Percentiles rank a stretch among this genome's conserved stretches.
phyloP scores from a whole-genome alignment of 2,888 invertebrate species.

The Villa cingulata region DNA sequence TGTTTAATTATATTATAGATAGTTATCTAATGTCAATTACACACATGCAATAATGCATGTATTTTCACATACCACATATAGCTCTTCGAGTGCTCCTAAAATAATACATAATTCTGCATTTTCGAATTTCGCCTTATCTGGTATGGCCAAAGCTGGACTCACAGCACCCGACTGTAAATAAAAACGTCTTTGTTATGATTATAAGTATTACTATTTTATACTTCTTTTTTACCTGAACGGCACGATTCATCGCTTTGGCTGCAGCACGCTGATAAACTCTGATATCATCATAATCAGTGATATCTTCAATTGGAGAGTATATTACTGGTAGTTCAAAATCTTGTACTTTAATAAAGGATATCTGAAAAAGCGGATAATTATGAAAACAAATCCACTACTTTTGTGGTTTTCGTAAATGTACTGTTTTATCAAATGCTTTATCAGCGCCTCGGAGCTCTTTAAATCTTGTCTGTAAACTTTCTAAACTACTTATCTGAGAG shows the following conservation, averaged over 20 bases:
- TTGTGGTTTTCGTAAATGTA: constrained; percentile 8
- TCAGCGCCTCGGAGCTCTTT: constrained; percentile 32
- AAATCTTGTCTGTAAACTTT: constrained; percentile 25
- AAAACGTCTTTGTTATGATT: not conserved
- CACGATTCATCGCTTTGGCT: constrained; percentile 59
- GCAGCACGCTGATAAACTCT: constrained; percentile 63
- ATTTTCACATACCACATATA: constrained; percentile 69
- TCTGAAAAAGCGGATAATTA: constrained; percentile 7
- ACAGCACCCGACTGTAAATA: constrained; percentile 53
- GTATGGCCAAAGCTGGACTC: constrained; percentile 61
- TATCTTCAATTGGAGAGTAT: constrained; percentile 45
- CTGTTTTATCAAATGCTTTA: constrained; percentile 35
- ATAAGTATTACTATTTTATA: not conserved
- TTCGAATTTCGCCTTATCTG: constrained; percentile 51
- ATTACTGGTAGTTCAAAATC: constrained; percentile 35
- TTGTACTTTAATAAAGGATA: constrained; percentile 29
- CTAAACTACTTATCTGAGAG: too few relatives aligned
- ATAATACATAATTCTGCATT: constrained; percentile 66
- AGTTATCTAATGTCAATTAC: too few relatives aligned
- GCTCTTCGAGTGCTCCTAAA: constrained; percentile 73
- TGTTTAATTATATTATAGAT: constrained; percentile 1
- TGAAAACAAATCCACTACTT: too few relatives aligned
- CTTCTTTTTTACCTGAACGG: constrained; percentile 42
- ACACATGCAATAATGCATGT: too few relatives aligned
- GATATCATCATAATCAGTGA: constrained; percentile 66